These are phyloP conservation scores for Smithornis capensis DNA, from an alignment of 2,113 vertebrate species.

Conservation along the genomic window DNA sequence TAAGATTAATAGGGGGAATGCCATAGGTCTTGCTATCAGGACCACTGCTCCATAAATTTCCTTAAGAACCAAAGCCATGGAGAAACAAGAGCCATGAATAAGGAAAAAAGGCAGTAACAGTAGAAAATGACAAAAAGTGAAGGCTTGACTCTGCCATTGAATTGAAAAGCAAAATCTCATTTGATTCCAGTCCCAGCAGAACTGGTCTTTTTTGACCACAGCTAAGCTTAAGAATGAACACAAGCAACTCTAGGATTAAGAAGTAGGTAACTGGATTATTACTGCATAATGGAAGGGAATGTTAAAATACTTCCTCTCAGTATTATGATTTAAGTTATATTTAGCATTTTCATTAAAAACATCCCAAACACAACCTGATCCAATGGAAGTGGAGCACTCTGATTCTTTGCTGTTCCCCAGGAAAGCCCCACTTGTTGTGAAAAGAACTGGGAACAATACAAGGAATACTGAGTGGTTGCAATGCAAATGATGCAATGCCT, in stretches of 20 bases:
- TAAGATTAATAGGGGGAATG: slow-evolving; percentile 43
- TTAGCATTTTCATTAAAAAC: background rate
- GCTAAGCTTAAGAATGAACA: background rate
- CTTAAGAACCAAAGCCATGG: slow-evolving; percentile 1
- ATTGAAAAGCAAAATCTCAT: background rate
- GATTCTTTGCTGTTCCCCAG: background rate
- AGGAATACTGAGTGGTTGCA: background rate
- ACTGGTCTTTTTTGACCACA: background rate
- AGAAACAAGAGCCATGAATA: background rate
- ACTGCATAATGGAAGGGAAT: background rate
- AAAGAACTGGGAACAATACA: background rate
- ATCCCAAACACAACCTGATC: background rate
- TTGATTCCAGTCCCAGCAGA: background rate
- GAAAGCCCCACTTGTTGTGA: background rate
- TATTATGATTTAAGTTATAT: background rate
- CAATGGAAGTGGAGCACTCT: background rate
- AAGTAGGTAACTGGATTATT: background rate
- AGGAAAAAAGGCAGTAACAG: background rate
- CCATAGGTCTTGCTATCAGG: slow-evolving; percentile 30
- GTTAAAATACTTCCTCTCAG: background rate
- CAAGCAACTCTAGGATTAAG: background rate
- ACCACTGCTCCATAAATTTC: slow-evolving; percentile 33
- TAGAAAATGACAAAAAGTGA: background rate
- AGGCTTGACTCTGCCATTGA: background rate
- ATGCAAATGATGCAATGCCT: background rate